Conservation (phyloP, 2,113 vertebrate species). For the Romanogobio albipinnatus region DNA sequence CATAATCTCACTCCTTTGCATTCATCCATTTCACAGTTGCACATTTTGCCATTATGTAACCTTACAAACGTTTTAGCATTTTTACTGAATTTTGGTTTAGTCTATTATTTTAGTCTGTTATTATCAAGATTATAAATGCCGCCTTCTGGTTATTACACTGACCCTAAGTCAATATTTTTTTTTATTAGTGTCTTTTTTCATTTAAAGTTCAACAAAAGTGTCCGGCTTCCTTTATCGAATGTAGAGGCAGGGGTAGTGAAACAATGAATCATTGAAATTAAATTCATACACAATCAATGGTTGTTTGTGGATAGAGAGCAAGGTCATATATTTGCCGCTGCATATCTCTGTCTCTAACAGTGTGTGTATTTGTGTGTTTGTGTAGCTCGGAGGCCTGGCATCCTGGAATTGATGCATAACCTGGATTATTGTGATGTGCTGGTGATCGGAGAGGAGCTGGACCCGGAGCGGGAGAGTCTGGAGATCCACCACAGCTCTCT, state of each 20-base stretch:
- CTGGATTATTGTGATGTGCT: constrained; percentile 96
- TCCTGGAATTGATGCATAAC: constrained; percentile 90
- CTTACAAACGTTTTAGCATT: not conserved
- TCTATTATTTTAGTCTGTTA: constrained; percentile 31
- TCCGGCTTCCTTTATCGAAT: constrained; percentile 48
- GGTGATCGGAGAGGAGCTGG: constrained; percentile 88
- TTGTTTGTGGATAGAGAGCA: constrained; percentile 27
- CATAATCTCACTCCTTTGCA: constrained; percentile 24
- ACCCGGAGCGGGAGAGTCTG: constrained; percentile 85
- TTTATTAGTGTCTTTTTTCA: constrained; percentile 44
- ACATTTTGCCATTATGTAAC: not conserved
- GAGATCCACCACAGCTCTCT: constrained; percentile 82
- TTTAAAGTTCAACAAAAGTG: constrained; percentile 46
- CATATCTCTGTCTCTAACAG: not conserved
- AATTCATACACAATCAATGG: constrained; percentile 55
- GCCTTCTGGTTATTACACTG: constrained; percentile 26
- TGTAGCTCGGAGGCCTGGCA: constrained; percentile 75
- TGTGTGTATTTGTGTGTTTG: constrained; percentile 50
- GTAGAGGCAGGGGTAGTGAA: constrained; percentile 13
- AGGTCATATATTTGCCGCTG: not conserved
- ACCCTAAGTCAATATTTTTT: constrained; percentile 27
- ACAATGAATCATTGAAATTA: constrained; percentile 53
- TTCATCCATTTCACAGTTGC: constrained; percentile 25
- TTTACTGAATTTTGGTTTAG: constrained; percentile 4
- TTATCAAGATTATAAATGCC: constrained; percentile 22